Percentiles rank a stretch among this genome's conserved stretches.
Evolutionary conservation across 2,113 vertebrate species (phyloP).

Genomic region (Daboia siamensis): DNA sequence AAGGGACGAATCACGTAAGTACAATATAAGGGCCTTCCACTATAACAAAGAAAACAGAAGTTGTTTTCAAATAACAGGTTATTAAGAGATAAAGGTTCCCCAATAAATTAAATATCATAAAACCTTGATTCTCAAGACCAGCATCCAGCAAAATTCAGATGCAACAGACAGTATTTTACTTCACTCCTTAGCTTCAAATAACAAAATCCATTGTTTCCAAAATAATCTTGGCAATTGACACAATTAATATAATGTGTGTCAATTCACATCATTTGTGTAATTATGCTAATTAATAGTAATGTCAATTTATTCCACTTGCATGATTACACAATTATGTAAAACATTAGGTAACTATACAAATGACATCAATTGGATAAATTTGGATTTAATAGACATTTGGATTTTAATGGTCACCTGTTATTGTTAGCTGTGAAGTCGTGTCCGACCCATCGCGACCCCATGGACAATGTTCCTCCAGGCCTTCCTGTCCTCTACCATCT

Average conservation of each 20-base stretch:
- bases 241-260: not conserved
- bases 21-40: not conserved
- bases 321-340: not conserved
- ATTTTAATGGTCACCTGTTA: not conserved
- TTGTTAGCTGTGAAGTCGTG: too few relatives aligned
- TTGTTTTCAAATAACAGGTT: conserved; percentile 9
- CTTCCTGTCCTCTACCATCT: too few relatives aligned
- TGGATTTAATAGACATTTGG: not conserved
- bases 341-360: not conserved
- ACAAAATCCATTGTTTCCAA: not conserved
- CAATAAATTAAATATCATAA: not conserved
- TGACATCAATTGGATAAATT: not conserved
- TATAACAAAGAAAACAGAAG: conserved; percentile 18
- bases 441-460: too few relatives aligned
- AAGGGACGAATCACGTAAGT: conserved; percentile 5
- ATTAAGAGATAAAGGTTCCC: not conserved
- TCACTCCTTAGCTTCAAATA: not conserved
- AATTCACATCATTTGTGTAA: not conserved
- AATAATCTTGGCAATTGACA: not conserved
- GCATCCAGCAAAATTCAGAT: not conserved
- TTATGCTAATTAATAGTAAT: not conserved
- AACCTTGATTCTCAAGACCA: not conserved
- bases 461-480: too few relatives aligned
- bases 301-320: not conserved
- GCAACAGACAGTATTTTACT: not conserved